Percentiles rank a stretch among this genome's conserved stretches.
Evolutionary conservation across 2,113 vertebrate species (phyloP).

Genomic region (Proterorhinus semilunaris): DNA sequence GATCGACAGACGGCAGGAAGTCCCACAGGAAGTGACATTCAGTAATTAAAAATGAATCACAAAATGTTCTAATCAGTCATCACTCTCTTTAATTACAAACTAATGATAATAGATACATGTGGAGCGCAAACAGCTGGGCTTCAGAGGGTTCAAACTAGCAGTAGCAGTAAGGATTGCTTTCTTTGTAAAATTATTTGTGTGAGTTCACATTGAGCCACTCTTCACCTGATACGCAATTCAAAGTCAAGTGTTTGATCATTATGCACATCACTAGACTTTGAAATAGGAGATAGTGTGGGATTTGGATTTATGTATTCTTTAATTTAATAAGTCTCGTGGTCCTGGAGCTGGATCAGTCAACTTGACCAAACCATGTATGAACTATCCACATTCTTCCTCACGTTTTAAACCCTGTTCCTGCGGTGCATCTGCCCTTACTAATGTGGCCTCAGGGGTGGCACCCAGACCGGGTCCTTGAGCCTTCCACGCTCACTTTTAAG

Average conservation of each 20-base stretch:
- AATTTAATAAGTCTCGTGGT: too few relatives aligned
- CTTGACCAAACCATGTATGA: background rate
- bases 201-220: background rate
- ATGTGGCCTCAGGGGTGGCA: slow-evolving; percentile 21
- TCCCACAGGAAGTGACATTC: slow-evolving; percentile 34
- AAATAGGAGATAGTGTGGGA: background rate
- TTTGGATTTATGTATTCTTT: background rate
- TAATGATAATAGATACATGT: background rate
- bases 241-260: background rate
- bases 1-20: slow-evolving; percentile 31
- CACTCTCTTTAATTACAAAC: background rate
- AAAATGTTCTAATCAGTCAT: slow-evolving; percentile 30
- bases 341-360: too few relatives aligned
- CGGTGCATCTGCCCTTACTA: background rate
- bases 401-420: background rate
- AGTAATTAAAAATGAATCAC: slow-evolving; percentile 39
- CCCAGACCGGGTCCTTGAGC: slow-evolving; percentile 24
- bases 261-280: too few relatives aligned
- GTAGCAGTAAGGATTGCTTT: slow-evolving; percentile 6
- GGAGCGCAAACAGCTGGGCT: slow-evolving; percentile 4
- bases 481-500: slow-evolving; percentile 32
- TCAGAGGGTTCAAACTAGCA: background rate
- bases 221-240: background rate
- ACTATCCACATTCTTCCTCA: background rate
- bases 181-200: background rate